Evolutionary conservation across 2,888 invertebrate genomes (phyloP).

Genomic region (Oasisia sp.): DNA sequence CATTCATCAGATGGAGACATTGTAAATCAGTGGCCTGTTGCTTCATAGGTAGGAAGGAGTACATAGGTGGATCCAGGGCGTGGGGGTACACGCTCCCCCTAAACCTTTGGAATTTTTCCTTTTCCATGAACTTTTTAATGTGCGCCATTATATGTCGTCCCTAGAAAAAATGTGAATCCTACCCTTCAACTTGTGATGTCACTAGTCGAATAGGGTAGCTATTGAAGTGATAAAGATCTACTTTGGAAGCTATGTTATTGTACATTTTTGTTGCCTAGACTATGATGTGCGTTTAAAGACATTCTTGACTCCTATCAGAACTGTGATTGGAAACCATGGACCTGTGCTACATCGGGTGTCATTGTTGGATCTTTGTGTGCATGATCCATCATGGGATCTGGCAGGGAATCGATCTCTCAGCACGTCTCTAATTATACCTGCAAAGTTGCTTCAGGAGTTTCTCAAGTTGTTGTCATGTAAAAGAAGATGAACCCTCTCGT

Average conservation of each 20-base stretch:
- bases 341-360: not conserved
- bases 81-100: too few relatives aligned
- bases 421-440: not conserved
- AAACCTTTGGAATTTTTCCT: too few relatives aligned
- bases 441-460: conserved; percentile 20
- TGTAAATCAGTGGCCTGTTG: not conserved
- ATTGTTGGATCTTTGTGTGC: not conserved
- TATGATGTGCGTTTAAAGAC: too few relatives aligned
- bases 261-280: too few relatives aligned
- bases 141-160: too few relatives aligned
- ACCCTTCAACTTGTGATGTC: too few relatives aligned
- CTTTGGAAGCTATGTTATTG: not conserved
- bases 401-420: conserved; percentile 18
- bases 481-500: not conserved
- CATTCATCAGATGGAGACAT: conserved; percentile 14
- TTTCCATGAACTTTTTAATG: too few relatives aligned
- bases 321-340: not conserved
- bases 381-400: conserved; percentile 19
- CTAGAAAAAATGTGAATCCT: too few relatives aligned
- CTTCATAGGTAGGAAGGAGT: not conserved
- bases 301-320: not conserved
- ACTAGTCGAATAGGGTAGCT: too few relatives aligned
- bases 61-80: not conserved
- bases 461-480: not conserved
- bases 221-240: too few relatives aligned